phyloP scores from a whole-genome alignment of 2,797 vertebrate species.

The Hafferia zeledoni region DNA sequence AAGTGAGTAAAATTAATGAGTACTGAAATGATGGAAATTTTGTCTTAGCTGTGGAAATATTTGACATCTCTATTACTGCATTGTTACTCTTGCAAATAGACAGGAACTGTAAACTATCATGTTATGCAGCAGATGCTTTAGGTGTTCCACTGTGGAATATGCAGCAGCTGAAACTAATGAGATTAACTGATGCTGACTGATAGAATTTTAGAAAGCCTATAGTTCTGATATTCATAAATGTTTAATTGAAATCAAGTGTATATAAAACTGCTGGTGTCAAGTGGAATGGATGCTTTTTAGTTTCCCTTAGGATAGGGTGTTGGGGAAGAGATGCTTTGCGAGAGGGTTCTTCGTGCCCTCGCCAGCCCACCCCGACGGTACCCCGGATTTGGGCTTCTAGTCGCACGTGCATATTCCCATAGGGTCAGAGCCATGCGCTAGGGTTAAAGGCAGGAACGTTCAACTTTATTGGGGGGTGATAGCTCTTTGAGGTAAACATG shows the following conservation, averaged over 20 bases:
- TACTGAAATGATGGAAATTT: background rate
- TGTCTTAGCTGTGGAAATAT: background rate
- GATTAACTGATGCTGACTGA: slow-evolving; percentile 48
- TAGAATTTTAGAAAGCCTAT: slow-evolving; percentile 15
- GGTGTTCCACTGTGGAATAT: background rate
- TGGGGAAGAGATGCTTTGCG: no score
- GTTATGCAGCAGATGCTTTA: background rate
- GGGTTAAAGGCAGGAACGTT: no score
- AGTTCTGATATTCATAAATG: slow-evolving; percentile 6
- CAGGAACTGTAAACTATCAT: background rate
- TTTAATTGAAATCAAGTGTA: slow-evolving; percentile 51
- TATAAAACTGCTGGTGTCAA: background rate
- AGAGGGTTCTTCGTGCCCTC: no score
- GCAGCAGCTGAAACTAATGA: background rate
- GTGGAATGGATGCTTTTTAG: slow-evolving; percentile 9
- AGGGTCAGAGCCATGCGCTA: no score
- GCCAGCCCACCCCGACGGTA: no score
- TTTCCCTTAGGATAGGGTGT: slow-evolving; percentile 16
- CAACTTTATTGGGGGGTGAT: no score
- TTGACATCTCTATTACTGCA: background rate
- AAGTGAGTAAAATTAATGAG: background rate
- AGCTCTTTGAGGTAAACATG: no score
- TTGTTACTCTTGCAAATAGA: background rate
- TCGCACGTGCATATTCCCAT: no score
- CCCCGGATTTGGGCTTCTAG: no score